These are phyloP conservation scores for Ophion obscuratus DNA, from an alignment of 2,888 invertebrate species.

Conservation along the genomic window DNA sequence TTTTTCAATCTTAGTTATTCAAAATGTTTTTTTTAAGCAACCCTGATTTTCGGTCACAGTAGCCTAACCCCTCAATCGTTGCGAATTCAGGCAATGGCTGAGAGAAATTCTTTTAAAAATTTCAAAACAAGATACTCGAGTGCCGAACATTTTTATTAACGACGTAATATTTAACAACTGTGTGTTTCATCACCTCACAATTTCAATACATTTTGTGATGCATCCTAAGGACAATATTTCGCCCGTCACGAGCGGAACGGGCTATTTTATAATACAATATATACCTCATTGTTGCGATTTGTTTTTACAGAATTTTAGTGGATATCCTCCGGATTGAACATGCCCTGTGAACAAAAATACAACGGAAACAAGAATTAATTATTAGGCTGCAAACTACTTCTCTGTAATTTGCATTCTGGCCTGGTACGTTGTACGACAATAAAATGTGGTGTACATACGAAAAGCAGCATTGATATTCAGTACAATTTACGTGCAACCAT, in stretches of 20 bases:
- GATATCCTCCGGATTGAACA: slow-evolving; percentile 95
- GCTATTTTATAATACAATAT: slow-evolving; percentile 59
- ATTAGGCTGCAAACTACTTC: background rate
- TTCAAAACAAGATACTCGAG: background rate
- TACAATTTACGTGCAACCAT: background rate
- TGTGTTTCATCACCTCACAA: slow-evolving; percentile 44
- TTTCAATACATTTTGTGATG: slow-evolving; percentile 48
- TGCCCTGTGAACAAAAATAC: slow-evolving; percentile 87
- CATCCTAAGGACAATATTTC: slow-evolving; percentile 41
- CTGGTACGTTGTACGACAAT: background rate
- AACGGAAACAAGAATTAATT: background rate
- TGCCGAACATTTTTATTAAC: background rate
- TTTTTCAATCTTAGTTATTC: too few species aligned
- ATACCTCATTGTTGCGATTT: slow-evolving; percentile 43
- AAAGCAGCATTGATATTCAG: background rate
- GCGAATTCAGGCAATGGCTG: background rate
- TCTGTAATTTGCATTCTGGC: slow-evolving; percentile 16
- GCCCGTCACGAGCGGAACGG: slow-evolving; percentile 19
- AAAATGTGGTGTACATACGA: background rate
- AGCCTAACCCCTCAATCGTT: too few species aligned
- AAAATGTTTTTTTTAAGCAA: too few species aligned
- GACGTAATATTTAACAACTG: slow-evolving; percentile 30
- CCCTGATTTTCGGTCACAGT: too few species aligned
- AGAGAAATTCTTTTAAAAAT: background rate
- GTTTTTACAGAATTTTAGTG: slow-evolving; percentile 74